Evolutionary conservation across 2,797 vertebrate genomes (phyloP).

Genomic region (Lacerta bilineata): DNA sequence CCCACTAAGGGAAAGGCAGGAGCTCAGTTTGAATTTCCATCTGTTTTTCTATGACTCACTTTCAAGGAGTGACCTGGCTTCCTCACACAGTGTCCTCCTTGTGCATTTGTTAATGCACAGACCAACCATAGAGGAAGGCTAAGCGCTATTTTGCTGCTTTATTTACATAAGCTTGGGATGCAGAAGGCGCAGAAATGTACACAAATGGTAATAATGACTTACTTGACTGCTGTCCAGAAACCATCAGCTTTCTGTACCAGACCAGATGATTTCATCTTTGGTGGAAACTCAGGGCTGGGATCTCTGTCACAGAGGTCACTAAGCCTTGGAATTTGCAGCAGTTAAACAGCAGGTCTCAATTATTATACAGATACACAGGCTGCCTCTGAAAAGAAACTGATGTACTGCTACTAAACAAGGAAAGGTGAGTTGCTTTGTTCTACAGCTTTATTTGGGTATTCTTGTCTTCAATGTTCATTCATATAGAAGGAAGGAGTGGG

Average conservation of each 20-base stretch:
- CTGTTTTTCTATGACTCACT: neutral
- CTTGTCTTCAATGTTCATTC: neutral
- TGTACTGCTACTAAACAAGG: neutral
- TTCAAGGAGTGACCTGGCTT: neutral
- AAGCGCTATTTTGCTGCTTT: neutral
- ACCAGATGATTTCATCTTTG: conserved; percentile 26
- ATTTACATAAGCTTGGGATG: conserved; percentile 23
- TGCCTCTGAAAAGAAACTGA: neutral
- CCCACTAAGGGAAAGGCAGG: neutral
- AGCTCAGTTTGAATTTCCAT: neutral
- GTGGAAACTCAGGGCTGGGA: neutral
- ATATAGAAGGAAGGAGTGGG: neutral
- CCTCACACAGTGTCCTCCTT: conserved; percentile 2
- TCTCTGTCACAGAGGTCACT: neutral
- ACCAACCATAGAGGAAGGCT: neutral
- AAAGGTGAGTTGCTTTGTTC: neutral
- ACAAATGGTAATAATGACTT: neutral
- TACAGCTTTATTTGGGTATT: neutral
- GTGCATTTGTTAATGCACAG: conserved; percentile 6
- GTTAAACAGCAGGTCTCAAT: neutral
- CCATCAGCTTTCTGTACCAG: neutral
- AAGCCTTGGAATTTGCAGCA: neutral
- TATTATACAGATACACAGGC: neutral
- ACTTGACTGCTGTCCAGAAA: conserved; percentile 25
- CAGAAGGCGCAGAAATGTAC: neutral